Evolutionary conservation across 2,888 invertebrate genomes (phyloP).

Genomic region (Agrypnus murinus): DNA sequence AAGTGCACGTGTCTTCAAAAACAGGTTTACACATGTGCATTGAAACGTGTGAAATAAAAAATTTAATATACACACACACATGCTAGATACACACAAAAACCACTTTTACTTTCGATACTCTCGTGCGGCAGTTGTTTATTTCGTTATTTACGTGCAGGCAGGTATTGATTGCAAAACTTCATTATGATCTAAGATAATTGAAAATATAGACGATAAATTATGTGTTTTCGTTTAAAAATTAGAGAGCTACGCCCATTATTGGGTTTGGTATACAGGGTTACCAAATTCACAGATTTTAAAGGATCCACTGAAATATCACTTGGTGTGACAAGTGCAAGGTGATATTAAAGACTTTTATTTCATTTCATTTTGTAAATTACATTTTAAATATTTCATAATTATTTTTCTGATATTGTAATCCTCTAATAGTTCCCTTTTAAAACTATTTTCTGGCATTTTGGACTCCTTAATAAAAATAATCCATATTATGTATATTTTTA

Average conservation of each 20-base stretch:
- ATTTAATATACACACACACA: too few relatives aligned
- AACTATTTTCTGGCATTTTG: too few relatives aligned
- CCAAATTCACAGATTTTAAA: too few relatives aligned
- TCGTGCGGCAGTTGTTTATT: neutral
- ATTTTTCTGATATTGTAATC: too few relatives aligned
- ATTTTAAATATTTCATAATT: too few relatives aligned
- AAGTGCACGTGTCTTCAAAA: constrained; percentile 4
- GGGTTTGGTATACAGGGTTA: neutral
- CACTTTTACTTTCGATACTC: constrained; percentile 18
- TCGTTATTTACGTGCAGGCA: neutral
- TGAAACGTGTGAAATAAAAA: constrained; percentile 1
- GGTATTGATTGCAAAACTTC: constrained; percentile 15
- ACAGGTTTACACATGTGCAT: neutral
- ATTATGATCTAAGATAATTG: constrained; percentile 31
- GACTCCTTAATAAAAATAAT: too few relatives aligned
- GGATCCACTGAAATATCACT: too few relatives aligned
- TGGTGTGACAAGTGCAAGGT: too few relatives aligned
- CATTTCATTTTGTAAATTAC: too few relatives aligned
- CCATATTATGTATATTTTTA: too few relatives aligned
- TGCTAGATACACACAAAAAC: neutral
- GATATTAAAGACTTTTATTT: too few relatives aligned
- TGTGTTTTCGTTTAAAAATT: neutral
- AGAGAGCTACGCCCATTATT: constrained; percentile 3
- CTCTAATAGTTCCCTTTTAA: too few relatives aligned
- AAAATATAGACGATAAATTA: constrained; percentile 25